Evolutionary conservation across 2,888 invertebrate genomes (phyloP), one percentile per base, ranked within the genome.

Genomic region (Clivina fossor): DNA sequence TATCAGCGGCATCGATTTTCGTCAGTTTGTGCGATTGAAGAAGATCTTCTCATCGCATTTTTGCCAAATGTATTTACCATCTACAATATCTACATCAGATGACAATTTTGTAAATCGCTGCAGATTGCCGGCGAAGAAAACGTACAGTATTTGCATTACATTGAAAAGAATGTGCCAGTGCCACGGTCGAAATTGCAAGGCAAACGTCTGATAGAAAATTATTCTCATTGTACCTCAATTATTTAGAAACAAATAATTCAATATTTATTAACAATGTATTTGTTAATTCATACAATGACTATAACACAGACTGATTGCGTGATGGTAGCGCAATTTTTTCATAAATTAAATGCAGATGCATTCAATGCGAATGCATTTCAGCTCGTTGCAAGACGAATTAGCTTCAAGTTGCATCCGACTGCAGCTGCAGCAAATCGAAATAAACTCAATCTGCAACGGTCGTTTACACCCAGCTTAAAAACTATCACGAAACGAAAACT

Each of bases 251-350:
- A 41, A 5, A 3, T 9, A 2, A 24, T 13, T 20, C 35, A 4
- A 16, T 24, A 7, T 24, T 24, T 24, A 24, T 24, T 30, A 59
- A 64, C 64, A 32, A 64, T 71, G 62, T 71, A 67, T 62, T 62
- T 74, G 58, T 63, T 76, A 62, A 69, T 77, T 56, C 75, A 76
- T 65, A 76, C 76, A 49, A 70, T 77, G 68, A 74, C 74, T 22
- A 69, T 76, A 61, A 71, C 72, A 43, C 71, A 74, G 58, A 67
- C 66, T 60, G 73, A 73, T 62, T 71, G 69, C 63, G 70, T 73
- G 50, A 67, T 76, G 53, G 69, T 71, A 60, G 74, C 74, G 38
- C 72, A 74, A 60, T 76, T 74, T 64, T 71, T 73, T 57, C 76
- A 76, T 60, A 65, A 73, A 26, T 64, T 73, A 43, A 63, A 65